A percentile compares a stretch with the other conserved stretches of the same genome.
phyloP scores from a whole-genome alignment of 2,797 vertebrate genomes.

The Eulemur rubriventer region DNA sequence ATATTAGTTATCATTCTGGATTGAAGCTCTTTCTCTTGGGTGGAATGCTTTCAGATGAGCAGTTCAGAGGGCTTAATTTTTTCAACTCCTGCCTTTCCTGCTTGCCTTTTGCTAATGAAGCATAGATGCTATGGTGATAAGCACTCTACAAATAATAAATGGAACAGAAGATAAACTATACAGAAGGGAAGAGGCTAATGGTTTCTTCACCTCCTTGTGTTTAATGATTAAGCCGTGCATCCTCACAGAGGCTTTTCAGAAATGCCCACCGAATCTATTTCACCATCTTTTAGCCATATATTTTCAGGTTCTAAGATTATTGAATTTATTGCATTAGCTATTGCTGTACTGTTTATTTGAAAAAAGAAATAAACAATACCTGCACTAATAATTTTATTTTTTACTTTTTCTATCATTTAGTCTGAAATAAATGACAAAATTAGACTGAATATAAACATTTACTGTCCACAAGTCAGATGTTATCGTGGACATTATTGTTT shows the following conservation, averaged over 20 bases:
- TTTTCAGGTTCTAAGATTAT: neutral
- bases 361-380: neutral
- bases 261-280: neutral
- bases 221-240: neutral
- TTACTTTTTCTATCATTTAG: neutral
- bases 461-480: neutral
- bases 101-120: conserved; percentile 8
- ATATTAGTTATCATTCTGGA: neutral
- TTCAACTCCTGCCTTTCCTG: neutral
- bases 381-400: neutral
- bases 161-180: neutral
- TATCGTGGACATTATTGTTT: neutral
- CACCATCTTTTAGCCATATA: neutral
- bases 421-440: neutral
- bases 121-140: neutral
- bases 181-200: neutral
- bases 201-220: neutral
- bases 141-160: conserved; percentile 31
- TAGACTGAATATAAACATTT: neutral
- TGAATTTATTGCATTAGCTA: neutral
- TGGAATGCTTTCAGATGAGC: neutral
- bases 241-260: neutral
- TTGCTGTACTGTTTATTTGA: neutral
- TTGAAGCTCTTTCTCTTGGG: neutral
- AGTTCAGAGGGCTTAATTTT: neutral